phyloP scores from a whole-genome alignment of 2,113 vertebrate genomes.

The Cyanocitta stelleri region DNA sequence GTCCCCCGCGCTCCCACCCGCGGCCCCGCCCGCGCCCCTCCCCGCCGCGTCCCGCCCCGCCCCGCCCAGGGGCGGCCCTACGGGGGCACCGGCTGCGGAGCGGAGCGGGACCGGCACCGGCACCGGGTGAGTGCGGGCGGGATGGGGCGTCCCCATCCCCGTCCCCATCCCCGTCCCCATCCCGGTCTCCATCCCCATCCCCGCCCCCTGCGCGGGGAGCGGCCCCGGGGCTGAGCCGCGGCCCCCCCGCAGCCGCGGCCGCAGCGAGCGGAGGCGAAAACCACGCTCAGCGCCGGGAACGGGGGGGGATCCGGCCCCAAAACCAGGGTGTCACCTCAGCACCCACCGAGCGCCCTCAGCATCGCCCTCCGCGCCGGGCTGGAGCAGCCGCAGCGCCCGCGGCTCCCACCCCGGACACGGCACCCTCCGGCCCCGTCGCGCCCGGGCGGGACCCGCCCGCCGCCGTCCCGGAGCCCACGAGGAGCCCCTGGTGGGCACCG shows the following conservation, averaged over 20 bases:
- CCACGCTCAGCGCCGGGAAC: background rate
- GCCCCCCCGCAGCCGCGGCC: too few relatives aligned
- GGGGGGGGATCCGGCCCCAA: background rate
- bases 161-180: background rate
- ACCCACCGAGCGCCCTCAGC: background rate
- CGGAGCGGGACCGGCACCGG: background rate
- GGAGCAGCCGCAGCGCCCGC: background rate
- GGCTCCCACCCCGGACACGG: fast-evolving
- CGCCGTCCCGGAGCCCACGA: background rate
- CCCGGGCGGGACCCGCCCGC: background rate
- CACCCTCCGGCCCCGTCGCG: background rate
- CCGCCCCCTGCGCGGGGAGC: background rate
- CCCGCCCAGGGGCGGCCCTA: background rate
- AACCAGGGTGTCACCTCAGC: background rate
- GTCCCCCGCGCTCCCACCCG: background rate
- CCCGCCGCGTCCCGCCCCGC: background rate
- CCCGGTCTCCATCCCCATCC: background rate
- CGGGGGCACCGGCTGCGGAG: background rate
- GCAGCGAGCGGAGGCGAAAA: background rate
- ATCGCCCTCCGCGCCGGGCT: background rate
- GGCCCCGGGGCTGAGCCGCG: background rate
- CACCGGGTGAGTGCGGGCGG: background rate
- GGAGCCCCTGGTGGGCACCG: fast-evolving
- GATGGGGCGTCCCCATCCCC: background rate
- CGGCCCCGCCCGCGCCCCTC: background rate